phyloP scores from a whole-genome alignment of 2,888 invertebrate species.

The Chouioia cunea region DNA sequence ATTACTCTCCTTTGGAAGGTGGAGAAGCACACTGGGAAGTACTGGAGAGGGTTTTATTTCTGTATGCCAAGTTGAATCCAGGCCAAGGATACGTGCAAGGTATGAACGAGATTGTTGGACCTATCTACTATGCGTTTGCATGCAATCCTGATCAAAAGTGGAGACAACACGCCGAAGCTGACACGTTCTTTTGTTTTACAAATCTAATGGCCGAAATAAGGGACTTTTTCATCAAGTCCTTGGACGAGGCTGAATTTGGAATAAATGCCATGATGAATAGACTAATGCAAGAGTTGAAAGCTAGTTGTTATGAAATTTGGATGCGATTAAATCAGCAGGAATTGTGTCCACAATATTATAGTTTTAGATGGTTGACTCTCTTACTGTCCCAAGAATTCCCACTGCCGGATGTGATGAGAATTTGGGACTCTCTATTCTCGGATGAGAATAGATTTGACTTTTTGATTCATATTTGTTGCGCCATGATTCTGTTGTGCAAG shows the following conservation, averaged over 20 bases:
- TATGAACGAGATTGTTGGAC: constrained; percentile 99
- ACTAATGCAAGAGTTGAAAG: constrained; percentile 81
- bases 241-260: constrained; percentile 94
- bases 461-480: constrained; percentile 92
- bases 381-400: constrained; percentile 97
- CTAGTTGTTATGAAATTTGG: constrained; percentile 84
- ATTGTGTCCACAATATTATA: constrained; percentile 94
- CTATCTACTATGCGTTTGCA: constrained; percentile 97
- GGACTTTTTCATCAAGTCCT: constrained; percentile 95
- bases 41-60: constrained; percentile 94
- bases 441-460: constrained; percentile 91
- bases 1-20: constrained; percentile 89
- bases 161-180: constrained; percentile 94
- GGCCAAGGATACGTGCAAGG: constrained; percentile 97
- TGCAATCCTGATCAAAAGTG: constrained; percentile 85
- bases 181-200: constrained; percentile 98
- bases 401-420: constrained; percentile 94
- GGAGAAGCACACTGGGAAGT: constrained; percentile 99
- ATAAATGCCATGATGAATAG: constrained; percentile 91
- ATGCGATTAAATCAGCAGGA: constrained; percentile 84
- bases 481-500: constrained; percentile 95
- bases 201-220: constrained; percentile 98
- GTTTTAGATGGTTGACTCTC: constrained; percentile 96
- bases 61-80: constrained; percentile 98
- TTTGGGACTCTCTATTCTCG: constrained; percentile 97